A percentile compares a stretch with the other conserved stretches of the same genome.
Evolutionary conservation across 2,888 invertebrate species (phyloP).

Genomic region (Matsumyia berberina): DNA sequence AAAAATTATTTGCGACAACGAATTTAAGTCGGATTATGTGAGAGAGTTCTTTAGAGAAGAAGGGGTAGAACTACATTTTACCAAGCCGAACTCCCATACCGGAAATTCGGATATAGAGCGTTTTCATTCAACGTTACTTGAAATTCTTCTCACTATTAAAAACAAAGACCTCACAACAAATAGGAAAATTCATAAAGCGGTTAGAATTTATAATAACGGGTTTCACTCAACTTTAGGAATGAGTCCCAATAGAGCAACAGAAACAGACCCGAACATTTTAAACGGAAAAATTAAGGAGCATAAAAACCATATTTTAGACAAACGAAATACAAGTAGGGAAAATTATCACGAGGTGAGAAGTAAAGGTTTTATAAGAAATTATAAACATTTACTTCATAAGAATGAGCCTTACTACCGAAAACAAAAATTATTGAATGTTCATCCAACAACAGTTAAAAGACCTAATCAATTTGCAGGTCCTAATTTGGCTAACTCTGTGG

Average conservation of each 20-base stretch:
- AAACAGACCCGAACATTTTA: not conserved
- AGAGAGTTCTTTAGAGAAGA: slow-evolving; percentile 22
- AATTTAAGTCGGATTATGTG: slow-evolving; percentile 35
- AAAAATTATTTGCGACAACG: slow-evolving; percentile 35
- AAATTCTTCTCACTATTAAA: too few species aligned
- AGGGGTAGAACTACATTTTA: slow-evolving; percentile 15
- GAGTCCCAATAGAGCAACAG: too few species aligned
- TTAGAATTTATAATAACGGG: slow-evolving; percentile 26
- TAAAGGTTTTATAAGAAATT: slow-evolving; percentile 49
- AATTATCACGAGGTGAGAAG: too few species aligned
- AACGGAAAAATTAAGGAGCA: not conserved
- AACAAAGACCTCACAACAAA: slow-evolving; percentile 32
- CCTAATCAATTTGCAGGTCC: slow-evolving; percentile 7
- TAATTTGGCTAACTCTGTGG: not conserved
- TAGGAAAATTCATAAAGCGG: slow-evolving; percentile 26
- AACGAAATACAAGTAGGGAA: slow-evolving; percentile 17
- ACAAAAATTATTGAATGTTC: slow-evolving; percentile 12
- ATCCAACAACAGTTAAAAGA: slow-evolving; percentile 24
- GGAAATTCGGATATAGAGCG: slow-evolving; percentile 18
- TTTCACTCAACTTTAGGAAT: too few species aligned
- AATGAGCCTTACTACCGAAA: slow-evolving; percentile 39
- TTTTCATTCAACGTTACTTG: too few species aligned
- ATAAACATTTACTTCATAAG: slow-evolving; percentile 49
- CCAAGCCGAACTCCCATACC: slow-evolving; percentile 15
- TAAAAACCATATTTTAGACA: slow-evolving; percentile 22